Percentiles rank a stretch among this genome's conserved stretches.
These are phyloP conservation scores for Drosophila dives DNA, from an alignment of 2,888 invertebrate species.

Conservation along the genomic window DNA sequence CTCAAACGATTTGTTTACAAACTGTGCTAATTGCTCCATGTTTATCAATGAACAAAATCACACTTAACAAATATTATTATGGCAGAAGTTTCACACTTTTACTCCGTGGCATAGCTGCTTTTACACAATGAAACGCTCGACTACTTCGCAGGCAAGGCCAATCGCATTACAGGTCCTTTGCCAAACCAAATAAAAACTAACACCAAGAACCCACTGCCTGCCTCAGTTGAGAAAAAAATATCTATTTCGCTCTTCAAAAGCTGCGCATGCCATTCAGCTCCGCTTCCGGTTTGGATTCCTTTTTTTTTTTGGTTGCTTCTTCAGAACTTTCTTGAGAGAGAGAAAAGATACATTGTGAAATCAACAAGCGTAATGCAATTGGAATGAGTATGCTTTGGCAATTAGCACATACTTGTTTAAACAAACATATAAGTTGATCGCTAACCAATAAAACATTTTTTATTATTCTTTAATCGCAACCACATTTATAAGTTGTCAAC, in stretches of 20 bases:
- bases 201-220: slow-evolving; percentile 6
- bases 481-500: background rate
- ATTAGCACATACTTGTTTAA: slow-evolving; percentile 9
- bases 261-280: slow-evolving; percentile 51
- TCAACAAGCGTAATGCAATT: slow-evolving; percentile 38
- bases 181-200: slow-evolving; percentile 43
- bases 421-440: background rate
- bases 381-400: background rate
- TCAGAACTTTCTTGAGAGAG: slow-evolving; percentile 25
- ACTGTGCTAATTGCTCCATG: slow-evolving; percentile 96
- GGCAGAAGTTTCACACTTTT: slow-evolving; percentile 32
- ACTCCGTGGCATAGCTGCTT: slow-evolving; percentile 69
- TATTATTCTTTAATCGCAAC: background rate
- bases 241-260: slow-evolving; percentile 25
- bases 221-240: slow-evolving; percentile 10
- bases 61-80: slow-evolving; percentile 18
- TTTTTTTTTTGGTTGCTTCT: slow-evolving; percentile 4
- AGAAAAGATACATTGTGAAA: slow-evolving; percentile 25
- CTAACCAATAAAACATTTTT: background rate
- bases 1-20: slow-evolving; percentile 95
- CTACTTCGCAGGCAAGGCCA: slow-evolving; percentile 62
- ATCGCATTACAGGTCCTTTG: slow-evolving; percentile 65
- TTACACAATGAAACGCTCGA: slow-evolving; percentile 64
- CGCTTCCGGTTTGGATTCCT: slow-evolving; percentile 7
- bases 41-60: slow-evolving; percentile 14